Evolutionary conservation across 2,888 invertebrate genomes (phyloP), one percentile per base, ranked within the genome.

Genomic region (Ennomos erosarius): DNA sequence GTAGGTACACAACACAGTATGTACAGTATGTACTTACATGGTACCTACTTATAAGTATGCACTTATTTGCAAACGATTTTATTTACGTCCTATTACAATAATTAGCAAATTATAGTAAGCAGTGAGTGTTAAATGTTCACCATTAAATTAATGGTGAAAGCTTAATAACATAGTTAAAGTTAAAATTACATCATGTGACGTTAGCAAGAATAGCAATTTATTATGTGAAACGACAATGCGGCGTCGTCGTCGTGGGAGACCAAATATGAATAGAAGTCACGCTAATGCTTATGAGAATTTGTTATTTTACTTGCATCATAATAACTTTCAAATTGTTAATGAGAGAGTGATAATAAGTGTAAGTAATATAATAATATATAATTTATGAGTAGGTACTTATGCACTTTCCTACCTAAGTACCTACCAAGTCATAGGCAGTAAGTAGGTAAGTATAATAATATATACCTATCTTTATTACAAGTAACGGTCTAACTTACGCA

Each of bases 201-300:
- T 74, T 67, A 68, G 67, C 59, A 70, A 62, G 71, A 75, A 71
- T 74, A 68, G 73, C 75, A 80, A 82, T 82, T 84, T 83, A 82
- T 79, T 82, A 82, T 71, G 74, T 76, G 81, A 81, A 81, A 82
- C 81, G 81, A 81, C 84, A 80, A 67, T 74, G 73, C 62, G 16
- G 62, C 81, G 77, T 81, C 90, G 90, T 90, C 81, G 77, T 81
- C 90, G 90, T 90, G 90, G 90, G 90, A 91, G 90, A 87, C 80
- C 73, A 55, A 75, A 77, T 79, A 78, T 84, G 82, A 88, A 89
- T 87, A 79, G 82, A 70, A 79, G 71, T 70, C 81, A 81, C 81
- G 80, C 70, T 78, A n/a, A 84, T 82, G 76, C 76, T 81, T 78
- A 81, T 73, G 76, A 79, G 76, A 82, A 79, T 62, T 74, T 73